A percentile compares a stretch with the other conserved stretches of the same genome.
Conservation (phyloP, 2,113 vertebrate genomes). For the Vanacampus margaritifer region DNA sequence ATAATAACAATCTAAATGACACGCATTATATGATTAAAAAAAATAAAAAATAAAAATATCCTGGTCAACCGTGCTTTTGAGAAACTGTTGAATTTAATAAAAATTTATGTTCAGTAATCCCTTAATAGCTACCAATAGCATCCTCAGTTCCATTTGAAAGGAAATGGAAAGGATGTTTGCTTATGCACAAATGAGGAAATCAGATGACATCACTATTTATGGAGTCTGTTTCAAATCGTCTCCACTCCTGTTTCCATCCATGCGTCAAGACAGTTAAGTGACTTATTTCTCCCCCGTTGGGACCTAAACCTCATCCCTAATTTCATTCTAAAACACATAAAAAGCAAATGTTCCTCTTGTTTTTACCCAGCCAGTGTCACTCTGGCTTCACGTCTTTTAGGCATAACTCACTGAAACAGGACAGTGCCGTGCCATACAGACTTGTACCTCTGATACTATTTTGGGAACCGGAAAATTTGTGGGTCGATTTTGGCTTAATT, state of each 20-base stretch:
- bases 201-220: constrained; percentile 14
- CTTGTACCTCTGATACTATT: not conserved
- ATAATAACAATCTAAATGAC: not conserved
- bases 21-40: not conserved
- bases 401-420: not conserved
- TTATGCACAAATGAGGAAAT: constrained; percentile 4
- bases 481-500: too few relatives aligned
- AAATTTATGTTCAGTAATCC: not conserved
- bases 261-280: not conserved
- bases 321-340: not conserved
- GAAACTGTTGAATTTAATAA: not conserved
- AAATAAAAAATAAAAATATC: too few relatives aligned
- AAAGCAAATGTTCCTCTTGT: not conserved
- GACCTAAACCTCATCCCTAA: constrained; percentile 1
- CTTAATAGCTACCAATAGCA: not conserved
- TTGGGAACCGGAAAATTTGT: too few relatives aligned
- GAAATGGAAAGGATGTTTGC: not conserved
- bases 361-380: not conserved
- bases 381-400: not conserved
- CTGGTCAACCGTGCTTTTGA: not conserved
- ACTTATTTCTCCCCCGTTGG: not conserved
- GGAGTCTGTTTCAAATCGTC: constrained; percentile 10
- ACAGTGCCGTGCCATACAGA: not conserved
- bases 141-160: not conserved
- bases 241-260: constrained; percentile 7